phyloP scores from a whole-genome alignment of 2,888 invertebrate genomes.

The Aporophyla nigra region DNA sequence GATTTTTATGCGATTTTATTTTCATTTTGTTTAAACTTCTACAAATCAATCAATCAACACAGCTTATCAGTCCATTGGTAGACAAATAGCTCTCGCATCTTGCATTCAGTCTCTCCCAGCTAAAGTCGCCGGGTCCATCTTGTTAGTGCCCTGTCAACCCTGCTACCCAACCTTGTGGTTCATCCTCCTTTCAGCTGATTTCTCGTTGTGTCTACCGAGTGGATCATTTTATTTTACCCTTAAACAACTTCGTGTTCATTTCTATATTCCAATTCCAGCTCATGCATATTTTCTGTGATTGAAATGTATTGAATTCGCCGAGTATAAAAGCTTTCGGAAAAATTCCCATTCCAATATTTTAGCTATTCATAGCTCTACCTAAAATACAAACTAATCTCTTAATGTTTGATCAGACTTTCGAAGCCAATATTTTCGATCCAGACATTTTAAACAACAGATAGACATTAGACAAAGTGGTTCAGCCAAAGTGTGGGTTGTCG shows the following conservation, averaged over 20 bases:
- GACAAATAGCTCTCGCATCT: background rate
- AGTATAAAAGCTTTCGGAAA: background rate
- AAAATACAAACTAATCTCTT: constrained; percentile 1
- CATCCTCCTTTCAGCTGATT: background rate
- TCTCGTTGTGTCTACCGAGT: background rate
- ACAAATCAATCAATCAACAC: background rate
- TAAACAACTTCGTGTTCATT: background rate
- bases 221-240: background rate
- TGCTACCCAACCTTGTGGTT: too few species aligned
- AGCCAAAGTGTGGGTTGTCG: constrained; percentile 51
- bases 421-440: constrained; percentile 41
- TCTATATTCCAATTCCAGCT: background rate
- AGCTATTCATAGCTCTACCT: background rate
- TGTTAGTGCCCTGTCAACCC: background rate
- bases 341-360: background rate
- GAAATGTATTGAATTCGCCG: background rate
- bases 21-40: background rate
- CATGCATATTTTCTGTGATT: background rate
- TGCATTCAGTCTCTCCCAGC: background rate
- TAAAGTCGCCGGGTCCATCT: background rate
- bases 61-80: background rate
- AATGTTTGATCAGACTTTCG: constrained; percentile 8
- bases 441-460: constrained; percentile 54
- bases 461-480: constrained; percentile 62
- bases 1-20: background rate